A percentile compares a stretch with the other conserved stretches of the same genome.
These are phyloP conservation scores for Drosophila sturtevanti DNA, from an alignment of 1,140 invertebrate genomes.

Conservation along the genomic window DNA sequence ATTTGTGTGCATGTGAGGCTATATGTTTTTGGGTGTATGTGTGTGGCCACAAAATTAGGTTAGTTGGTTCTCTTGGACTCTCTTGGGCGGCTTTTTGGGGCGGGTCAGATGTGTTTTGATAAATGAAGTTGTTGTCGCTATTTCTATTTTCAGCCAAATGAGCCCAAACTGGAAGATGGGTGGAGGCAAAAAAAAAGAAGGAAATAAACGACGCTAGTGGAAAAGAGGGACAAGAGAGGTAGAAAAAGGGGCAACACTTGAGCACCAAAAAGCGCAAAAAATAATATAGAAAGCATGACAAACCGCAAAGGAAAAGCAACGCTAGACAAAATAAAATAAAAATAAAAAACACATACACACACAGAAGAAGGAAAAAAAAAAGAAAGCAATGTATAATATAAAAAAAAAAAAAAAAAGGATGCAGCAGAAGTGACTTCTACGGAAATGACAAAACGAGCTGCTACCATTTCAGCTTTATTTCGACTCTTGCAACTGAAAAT, in stretches of 20 bases:
- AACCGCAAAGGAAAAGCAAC: conserved; percentile 18
- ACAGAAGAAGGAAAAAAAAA: too few species aligned
- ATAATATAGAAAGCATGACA: conserved; percentile 6
- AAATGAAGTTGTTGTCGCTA: conserved; percentile 70
- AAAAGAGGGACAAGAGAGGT: not conserved
- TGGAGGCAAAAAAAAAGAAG: conserved; percentile 1
- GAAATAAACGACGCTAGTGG: too few species aligned
- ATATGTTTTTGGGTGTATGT: not conserved
- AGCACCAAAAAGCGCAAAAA: not conserved
- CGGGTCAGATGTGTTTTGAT: conserved; percentile 60
- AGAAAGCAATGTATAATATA: conserved; percentile 36
- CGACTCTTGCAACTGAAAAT: conserved; percentile 54
- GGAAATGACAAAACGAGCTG: conserved; percentile 60
- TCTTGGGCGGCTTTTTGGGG: not conserved
- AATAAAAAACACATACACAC: too few species aligned
- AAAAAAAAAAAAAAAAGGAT: conserved; percentile 11
- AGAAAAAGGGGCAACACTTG: conserved; percentile 33
- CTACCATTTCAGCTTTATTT: conserved; percentile 27
- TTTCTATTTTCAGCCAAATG: conserved; percentile 63
- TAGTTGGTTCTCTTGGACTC: conserved; percentile 49
- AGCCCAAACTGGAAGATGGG: conserved; percentile 16
- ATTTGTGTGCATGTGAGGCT: not conserved
- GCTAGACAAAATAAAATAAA: conserved; percentile 14
- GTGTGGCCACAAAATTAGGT: conserved; percentile 52
- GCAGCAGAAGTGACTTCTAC: conserved; percentile 43